Conservation (phyloP, 2,888 invertebrate species). For the Caenorhabditis doughertyi region DNA sequence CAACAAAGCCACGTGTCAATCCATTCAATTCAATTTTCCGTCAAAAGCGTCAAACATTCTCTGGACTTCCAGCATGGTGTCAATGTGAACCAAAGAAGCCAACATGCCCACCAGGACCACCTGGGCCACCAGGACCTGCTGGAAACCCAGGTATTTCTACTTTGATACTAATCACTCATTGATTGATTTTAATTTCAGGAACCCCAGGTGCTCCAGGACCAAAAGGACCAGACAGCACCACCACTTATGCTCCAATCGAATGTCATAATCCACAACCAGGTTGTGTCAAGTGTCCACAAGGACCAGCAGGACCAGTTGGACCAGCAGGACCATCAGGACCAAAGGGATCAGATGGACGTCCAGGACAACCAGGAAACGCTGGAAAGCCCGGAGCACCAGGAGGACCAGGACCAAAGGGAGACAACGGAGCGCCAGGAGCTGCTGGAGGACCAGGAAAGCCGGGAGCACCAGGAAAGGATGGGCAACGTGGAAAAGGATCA, state of each 20-base stretch:
- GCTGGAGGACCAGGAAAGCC: background rate
- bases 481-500: background rate
- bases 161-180: background rate
- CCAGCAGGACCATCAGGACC: slow-evolving; percentile 4
- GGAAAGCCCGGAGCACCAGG: slow-evolving; percentile 58
- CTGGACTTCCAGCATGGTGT: slow-evolving; percentile 32
- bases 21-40: slow-evolving; percentile 53
- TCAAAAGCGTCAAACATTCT: slow-evolving; percentile 29
- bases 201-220: slow-evolving; percentile 20
- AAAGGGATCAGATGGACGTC: slow-evolving; percentile 29
- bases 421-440: slow-evolving; percentile 11
- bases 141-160: slow-evolving; percentile 31
- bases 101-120: slow-evolving; percentile 20
- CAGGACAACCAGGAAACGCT: slow-evolving; percentile 63
- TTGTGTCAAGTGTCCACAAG: slow-evolving; percentile 17
- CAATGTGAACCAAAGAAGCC: slow-evolving; percentile 33
- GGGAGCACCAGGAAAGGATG: background rate
- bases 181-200: background rate
- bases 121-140: slow-evolving; percentile 45
- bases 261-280: slow-evolving; percentile 1
- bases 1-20: too few species aligned
- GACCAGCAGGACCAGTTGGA: slow-evolving; percentile 39
- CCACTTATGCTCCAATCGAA: slow-evolving; percentile 51
- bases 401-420: slow-evolving; percentile 28
- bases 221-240: slow-evolving; percentile 18